Percentiles rank a stretch among this genome's conserved stretches.
phyloP scores from a whole-genome alignment of 2,797 vertebrate species.

The Hyperoplus lanceolatus region DNA sequence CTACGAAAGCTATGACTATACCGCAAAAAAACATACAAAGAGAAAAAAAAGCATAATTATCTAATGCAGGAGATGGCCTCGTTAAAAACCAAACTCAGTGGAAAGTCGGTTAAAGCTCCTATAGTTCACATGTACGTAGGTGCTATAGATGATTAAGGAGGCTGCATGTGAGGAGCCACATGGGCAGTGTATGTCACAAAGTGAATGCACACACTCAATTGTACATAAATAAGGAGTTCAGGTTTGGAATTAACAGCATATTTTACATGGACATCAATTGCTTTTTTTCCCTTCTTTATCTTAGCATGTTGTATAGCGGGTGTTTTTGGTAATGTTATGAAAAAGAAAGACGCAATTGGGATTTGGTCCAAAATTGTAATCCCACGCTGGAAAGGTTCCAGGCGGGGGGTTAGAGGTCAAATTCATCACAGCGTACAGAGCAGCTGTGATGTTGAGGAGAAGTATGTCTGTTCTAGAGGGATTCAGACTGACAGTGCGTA shows the following conservation, averaged over 20 bases:
- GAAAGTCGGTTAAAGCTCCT: slow-evolving; percentile 54
- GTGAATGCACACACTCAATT: slow-evolving; percentile 64
- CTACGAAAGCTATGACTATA: slow-evolving; percentile 85
- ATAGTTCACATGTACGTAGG: slow-evolving; percentile 57
- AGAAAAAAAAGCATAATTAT: slow-evolving; percentile 40
- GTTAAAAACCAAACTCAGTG: slow-evolving; percentile 69
- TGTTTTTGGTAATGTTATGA: slow-evolving; percentile 86
- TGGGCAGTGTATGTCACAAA: slow-evolving; percentile 68
- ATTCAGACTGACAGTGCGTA: slow-evolving; percentile 48
- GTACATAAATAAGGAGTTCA: slow-evolving; percentile 79
- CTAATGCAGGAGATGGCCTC: slow-evolving; percentile 68
- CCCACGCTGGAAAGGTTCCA: slow-evolving; percentile 24
- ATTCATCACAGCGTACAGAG: slow-evolving; percentile 13
- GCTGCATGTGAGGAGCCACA: slow-evolving; percentile 72
- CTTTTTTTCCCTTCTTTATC: slow-evolving; percentile 74
- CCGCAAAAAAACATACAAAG: slow-evolving; percentile 68
- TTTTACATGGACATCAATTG: slow-evolving; percentile 84
- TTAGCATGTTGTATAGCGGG: slow-evolving; percentile 86
- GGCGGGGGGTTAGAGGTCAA: slow-evolving; percentile 46
- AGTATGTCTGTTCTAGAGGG: slow-evolving; percentile 61
- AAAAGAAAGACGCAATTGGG: slow-evolving; percentile 62
- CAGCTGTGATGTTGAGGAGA: slow-evolving; percentile 51
- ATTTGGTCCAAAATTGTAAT: slow-evolving; percentile 54
- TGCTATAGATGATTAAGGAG: slow-evolving; percentile 58
- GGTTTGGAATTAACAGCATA: slow-evolving; percentile 83